Percentiles rank a stretch among this genome's conserved stretches.
phyloP scores from a whole-genome alignment of 2,888 invertebrate genomes.

The Cryptocephalus primarius region DNA sequence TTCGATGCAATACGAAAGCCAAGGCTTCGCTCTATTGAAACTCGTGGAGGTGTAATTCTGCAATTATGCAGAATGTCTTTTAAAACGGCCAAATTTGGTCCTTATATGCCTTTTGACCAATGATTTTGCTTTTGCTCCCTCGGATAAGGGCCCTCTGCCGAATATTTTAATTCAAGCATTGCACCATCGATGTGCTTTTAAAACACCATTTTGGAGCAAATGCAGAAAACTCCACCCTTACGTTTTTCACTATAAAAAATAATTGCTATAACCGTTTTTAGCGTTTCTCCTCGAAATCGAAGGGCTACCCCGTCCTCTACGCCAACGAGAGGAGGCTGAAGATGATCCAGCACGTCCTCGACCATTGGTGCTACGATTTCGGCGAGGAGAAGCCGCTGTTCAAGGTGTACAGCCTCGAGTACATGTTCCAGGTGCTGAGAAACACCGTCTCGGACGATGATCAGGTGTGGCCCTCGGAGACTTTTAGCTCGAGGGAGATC shows the following conservation, averaged over 20 bases:
- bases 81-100: too few species aligned
- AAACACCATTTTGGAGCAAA: too few species aligned
- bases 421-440: constrained; percentile 26
- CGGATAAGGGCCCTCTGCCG: too few species aligned
- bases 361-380: constrained; percentile 22
- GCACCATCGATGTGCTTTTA: too few species aligned
- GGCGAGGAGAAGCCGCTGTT: constrained; percentile 11
- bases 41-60: too few species aligned
- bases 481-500: constrained; percentile 28
- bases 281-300: neutral
- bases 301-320: constrained; percentile 16
- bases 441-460: constrained; percentile 20
- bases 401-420: constrained; percentile 29
- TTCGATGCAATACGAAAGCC: neutral
- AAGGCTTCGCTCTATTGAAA: neutral
- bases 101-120: too few species aligned
- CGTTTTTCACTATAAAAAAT: neutral
- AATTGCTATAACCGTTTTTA: neutral
- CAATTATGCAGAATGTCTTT: too few species aligned
- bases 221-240: neutral
- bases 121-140: too few species aligned
- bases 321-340: constrained; percentile 17
- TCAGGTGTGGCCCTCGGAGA: constrained; percentile 16
- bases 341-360: constrained; percentile 28
- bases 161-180: too few species aligned